Evolutionary conservation across 2,113 vertebrate species (phyloP), one percentile per base, ranked within the genome.

Genomic region (Ovibos moschatus): DNA sequence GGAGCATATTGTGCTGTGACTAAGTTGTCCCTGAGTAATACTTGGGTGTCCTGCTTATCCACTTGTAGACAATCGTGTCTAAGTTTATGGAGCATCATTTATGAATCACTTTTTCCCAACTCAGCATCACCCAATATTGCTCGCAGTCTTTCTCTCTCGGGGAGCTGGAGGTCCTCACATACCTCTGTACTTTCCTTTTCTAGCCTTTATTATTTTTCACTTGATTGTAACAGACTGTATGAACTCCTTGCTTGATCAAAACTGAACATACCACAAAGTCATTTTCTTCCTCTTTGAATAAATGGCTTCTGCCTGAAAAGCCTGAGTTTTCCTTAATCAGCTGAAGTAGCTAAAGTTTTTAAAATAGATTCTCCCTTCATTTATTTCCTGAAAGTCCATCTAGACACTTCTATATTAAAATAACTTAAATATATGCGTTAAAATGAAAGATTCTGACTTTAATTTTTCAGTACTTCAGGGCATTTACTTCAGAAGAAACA

Each of bases 221-320:
- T 60, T 67, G 14, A 25, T 62, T 88, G 11, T 50, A 79, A 19
- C 82, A 62, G 95, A 96, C 33, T 64, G 87, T 82, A 53, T 71
- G 95, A 97, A 90, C 60, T 71, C 96, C 94, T 93, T 91, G 97
- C 96, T 85, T 91, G 93, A 93, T 95, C 91, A 90, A 98, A 98
- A 98, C 50, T 89, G 55, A 79, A 98, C 53, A 5, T 88, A 93
- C 79, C 84, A 97, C 79, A 50, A 96, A 98, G 97, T 96, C 97
- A 97, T 95, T 97, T 98, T 96, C 87, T 92, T 97, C 87, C 96
- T 97, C 97, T 97, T 96, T 96, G 97, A 98, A 97, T 83, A 95
- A 98, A 97, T 83, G 95, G 81, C 60, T 98, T 98, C 84, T 91
- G 92, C 93, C 94, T 95, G 89, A 91, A 98, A 98, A 98, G 96